Conservation (phyloP, 1,140 invertebrate species). For the Melitaea cinxia region DNA sequence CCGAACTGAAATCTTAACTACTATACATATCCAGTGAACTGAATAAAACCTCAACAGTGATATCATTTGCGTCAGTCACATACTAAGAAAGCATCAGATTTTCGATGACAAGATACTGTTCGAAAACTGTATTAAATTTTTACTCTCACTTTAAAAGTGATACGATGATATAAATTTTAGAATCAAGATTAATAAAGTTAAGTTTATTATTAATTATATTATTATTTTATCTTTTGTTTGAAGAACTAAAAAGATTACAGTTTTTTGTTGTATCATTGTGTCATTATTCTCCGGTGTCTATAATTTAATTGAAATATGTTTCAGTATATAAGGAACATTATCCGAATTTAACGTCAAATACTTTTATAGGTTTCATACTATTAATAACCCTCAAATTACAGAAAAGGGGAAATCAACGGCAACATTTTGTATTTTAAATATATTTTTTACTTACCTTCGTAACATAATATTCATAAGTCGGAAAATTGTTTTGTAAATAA, state of each 20-base stretch:
- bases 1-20: slow-evolving; percentile 63
- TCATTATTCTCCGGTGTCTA: not conserved
- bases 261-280: not conserved
- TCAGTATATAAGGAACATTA: not conserved
- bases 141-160: slow-evolving; percentile 7
- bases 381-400: not conserved
- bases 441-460: slow-evolving; percentile 2
- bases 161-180: slow-evolving; percentile 2
- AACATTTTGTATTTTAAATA: slow-evolving; percentile 5
- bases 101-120: slow-evolving; percentile 3
- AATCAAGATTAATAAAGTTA: slow-evolving; percentile 7
- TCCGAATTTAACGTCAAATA: slow-evolving; percentile 10
- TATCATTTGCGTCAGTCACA: slow-evolving; percentile 8
- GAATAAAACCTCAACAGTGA: slow-evolving; percentile 15
- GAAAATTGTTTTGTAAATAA: slow-evolving; percentile 61
- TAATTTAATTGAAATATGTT: not conserved
- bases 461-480: slow-evolving; percentile 11
- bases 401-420: not conserved
- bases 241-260: not conserved
- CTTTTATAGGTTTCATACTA: not conserved
- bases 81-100: slow-evolving; percentile 3
- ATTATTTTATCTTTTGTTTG: slow-evolving; percentile 4
- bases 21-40: slow-evolving; percentile 33
- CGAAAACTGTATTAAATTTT: slow-evolving; percentile 10
- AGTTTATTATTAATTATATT: slow-evolving; percentile 9